Base-by-base conservation (phyloP, 2,113 vertebrate species). In the Laticauda laticaudata region DNA sequence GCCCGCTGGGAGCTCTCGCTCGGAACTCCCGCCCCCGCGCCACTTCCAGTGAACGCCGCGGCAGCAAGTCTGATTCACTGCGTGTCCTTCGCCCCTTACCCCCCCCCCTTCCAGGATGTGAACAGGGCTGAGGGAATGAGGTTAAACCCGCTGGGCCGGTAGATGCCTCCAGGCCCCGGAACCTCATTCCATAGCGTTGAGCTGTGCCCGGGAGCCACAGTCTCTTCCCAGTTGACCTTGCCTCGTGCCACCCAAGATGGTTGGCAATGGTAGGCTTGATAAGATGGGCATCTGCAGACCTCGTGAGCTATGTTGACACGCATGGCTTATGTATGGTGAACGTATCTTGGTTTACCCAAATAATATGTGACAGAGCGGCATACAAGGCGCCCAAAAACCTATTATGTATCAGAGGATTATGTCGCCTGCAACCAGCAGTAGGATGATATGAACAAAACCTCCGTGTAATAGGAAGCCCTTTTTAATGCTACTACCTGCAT, bases 111-210 rank as follows among this genome's bases (percentile, higher is more conserved):
- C 75, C 89, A 96, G 97, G 96, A 97, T 96, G 95, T 97, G 97
- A 96, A 96, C 95, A 94, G 93, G 59, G 95, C 95, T 93, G 93
- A 92, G 96, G 96, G 97, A 97, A 97, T 97, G 97, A 97, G 93
- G 94, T 21, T 59, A 93, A 96, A 97, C 97, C 95, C 94, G 97
- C 95, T 91, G 94, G 91, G 94, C 96, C 56, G n/a, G 95, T 96
- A 43, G 95, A 90, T 93, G 95, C 94, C 96, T 93, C 93, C 94
- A 9, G 55, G 93, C n/a, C 86, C 93, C 91, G 91, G 93, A 92
- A 92, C 91, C 91, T 96, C 95, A 96, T 97, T 97, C 96, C 91
- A 88, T 11, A 90, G 92, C 91, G 90, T 94, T 97, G 92, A 97
- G 93, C 91, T 88, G 91, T 94, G 89, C 87, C 87, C 56, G 10